Evolutionary conservation across 2,113 vertebrate species (phyloP), one percentile per base, ranked within the genome.

Genomic region (Clarias gariepinus): DNA sequence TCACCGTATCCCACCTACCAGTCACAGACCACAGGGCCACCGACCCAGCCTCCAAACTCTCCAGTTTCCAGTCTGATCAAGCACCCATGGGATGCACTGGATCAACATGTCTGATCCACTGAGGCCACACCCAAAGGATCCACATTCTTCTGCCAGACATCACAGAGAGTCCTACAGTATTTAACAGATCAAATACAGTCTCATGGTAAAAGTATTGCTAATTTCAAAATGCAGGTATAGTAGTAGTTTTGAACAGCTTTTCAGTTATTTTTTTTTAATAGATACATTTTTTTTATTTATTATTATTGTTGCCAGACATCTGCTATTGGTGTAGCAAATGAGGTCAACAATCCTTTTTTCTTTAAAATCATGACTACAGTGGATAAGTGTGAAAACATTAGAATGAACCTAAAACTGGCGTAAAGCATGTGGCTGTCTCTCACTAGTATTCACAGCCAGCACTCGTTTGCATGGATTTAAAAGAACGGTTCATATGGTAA

Each of bases 381-480:
- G 33, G 18, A 41, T 73, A 21, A 73, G 33, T 74, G 71, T 74
- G 13, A 53, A 52, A 52, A 33, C 30, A 36, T 2, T 71, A 23
- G 33, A 23, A 47, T 23, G 9, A 12, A 5, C 71, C 23, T 12
- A 52, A n/a, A 15, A 3, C 36, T 52, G 6, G 41, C 76, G 11
- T 57, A 55, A 47, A 47, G 47, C 53, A 8, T 83, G 74, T 78
- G 83, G 74, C 47, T 63, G 41, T 79, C 71, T 83, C 87, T 18
- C 53, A 58, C 33, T 15, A 63, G 69, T 61, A 53, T 68, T 73
- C 64, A 55, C 64, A 61, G 52, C 83, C 63, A 58, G 74, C 83
- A 86, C 86, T 57, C 86, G 89, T 80, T 85, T 86, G 80, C 13
- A 33, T 9, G 64, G 23, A 69, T 57, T 55, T 71, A 11, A 83